Base-by-base conservation (phyloP, 2,888 invertebrate species). In the Hypselothyrea guttata region DNA sequence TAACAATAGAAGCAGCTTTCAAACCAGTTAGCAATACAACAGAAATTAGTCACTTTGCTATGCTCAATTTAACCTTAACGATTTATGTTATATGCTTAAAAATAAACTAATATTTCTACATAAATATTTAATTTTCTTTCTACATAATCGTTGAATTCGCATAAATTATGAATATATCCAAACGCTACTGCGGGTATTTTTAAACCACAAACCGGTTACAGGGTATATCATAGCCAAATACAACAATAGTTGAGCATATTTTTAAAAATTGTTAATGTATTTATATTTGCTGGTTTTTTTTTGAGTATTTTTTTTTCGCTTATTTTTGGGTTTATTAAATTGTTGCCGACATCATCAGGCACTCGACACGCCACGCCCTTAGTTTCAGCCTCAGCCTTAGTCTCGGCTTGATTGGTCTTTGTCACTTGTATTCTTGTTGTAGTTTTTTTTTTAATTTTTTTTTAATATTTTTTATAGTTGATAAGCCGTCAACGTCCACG, bases 401-500 rank as follows among this genome's bases (percentile, higher is more conserved):
- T 5, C 18, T n/a, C 12, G 38, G 41, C 22, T 49, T 9, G 38
- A 41, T 13, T 37, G 28, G 22, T 12, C 3, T 15, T 38, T 51
- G 7, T 47, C 22, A 1, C n/a, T 34, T 54, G 13, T 46, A 1
- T 33, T 48, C 12, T 45, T 48, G 12, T 27, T 28, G 34, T 37
- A 4, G 34, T 42, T 11, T 46, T 42, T 12, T 18, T 15, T 11
- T 35, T 31, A 22, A 4, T 22, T 41, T 5, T 35, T 22, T 2
- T 22, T 22, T n/a, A n/a, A n/a, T n/a, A n/a, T n/a, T 2, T 22
- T 5, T 4, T 22, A 22, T 22, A 22, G 57, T 46, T 75, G 74
- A 76, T 81, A 81, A 77, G 63, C 68, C 54, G 54, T 42, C 70
- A 57, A 48, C 46, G 54, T 65, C 68, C 62, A 63, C 62, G 61